Conservation (phyloP, 2,888 invertebrate genomes). For the Crioceris asparagi region DNA sequence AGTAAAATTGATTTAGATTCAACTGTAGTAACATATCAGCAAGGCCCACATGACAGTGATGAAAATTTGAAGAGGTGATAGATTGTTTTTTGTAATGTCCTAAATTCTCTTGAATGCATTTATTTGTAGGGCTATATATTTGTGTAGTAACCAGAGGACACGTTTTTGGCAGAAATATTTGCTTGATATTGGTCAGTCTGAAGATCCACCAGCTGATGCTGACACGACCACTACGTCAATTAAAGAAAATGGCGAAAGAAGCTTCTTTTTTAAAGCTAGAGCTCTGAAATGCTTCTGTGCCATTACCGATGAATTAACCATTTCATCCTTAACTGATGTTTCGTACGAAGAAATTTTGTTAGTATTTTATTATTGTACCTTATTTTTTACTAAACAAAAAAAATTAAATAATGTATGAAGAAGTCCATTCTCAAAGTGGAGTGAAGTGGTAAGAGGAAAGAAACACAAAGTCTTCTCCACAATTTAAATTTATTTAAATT, state of each 20-base stretch:
- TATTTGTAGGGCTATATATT: constrained; percentile 22
- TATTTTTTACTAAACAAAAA: too few species aligned
- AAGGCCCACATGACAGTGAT: constrained; percentile 9
- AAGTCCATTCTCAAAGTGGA: too few species aligned
- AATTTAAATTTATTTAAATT: too few species aligned
- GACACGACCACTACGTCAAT: constrained; percentile 6
- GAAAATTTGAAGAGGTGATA: constrained; percentile 24
- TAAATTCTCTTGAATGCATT: background rate
- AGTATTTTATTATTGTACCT: too few species aligned
- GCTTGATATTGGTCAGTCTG: constrained; percentile 14
- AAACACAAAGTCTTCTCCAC: too few species aligned
- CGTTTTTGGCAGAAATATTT: constrained; percentile 19
- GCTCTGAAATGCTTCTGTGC: constrained; percentile 29
- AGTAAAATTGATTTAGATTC: constrained; percentile 13
- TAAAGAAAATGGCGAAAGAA: constrained; percentile 11
- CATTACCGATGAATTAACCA: constrained; percentile 23
- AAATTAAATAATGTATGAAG: too few species aligned
- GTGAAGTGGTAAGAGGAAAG: too few species aligned
- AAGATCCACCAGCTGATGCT: too few species aligned
- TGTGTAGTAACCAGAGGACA: constrained; percentile 18
- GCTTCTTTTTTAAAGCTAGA: constrained; percentile 22
- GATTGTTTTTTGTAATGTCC: background rate
- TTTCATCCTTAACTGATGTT: constrained; percentile 20
- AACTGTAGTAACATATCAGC: too few species aligned
- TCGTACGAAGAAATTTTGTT: constrained; percentile 25